A percentile compares a stretch with the other conserved stretches of the same genome.
These are phyloP conservation scores for Gallinago jamesoni DNA, from an alignment of 2,113 vertebrate genomes.

Conservation along the genomic window DNA sequence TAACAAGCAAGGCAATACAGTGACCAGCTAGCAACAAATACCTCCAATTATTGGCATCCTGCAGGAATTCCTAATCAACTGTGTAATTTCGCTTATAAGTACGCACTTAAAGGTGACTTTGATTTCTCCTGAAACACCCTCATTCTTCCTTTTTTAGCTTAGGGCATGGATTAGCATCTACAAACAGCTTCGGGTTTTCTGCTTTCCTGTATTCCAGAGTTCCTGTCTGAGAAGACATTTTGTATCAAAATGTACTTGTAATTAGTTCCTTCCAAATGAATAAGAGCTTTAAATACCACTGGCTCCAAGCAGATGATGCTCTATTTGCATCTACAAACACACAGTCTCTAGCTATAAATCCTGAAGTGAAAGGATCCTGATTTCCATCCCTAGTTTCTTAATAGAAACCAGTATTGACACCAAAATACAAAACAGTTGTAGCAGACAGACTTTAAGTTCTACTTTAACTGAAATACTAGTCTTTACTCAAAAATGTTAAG, in stretches of 20 bases:
- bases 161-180: background rate
- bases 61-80: constrained; percentile 1
- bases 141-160: background rate
- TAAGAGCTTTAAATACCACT: background rate
- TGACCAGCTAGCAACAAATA: constrained; percentile 11
- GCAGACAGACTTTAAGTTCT: background rate
- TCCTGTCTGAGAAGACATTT: background rate
- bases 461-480: background rate
- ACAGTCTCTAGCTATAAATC: background rate
- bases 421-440: background rate
- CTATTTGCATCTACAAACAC: background rate
- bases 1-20: background rate
- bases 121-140: constrained; percentile 5
- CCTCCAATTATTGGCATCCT: background rate
- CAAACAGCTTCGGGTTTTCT: background rate
- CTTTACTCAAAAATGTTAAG: background rate
- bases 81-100: background rate
- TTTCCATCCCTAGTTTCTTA: background rate
- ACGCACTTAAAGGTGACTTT: background rate
- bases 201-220: background rate
- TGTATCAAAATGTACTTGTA: background rate
- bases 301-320: background rate
- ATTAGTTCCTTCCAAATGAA: background rate
- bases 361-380: background rate
- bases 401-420: background rate